Base-by-base conservation (phyloP, 2,113 vertebrate species). In the Takifugu flavidus region DNA sequence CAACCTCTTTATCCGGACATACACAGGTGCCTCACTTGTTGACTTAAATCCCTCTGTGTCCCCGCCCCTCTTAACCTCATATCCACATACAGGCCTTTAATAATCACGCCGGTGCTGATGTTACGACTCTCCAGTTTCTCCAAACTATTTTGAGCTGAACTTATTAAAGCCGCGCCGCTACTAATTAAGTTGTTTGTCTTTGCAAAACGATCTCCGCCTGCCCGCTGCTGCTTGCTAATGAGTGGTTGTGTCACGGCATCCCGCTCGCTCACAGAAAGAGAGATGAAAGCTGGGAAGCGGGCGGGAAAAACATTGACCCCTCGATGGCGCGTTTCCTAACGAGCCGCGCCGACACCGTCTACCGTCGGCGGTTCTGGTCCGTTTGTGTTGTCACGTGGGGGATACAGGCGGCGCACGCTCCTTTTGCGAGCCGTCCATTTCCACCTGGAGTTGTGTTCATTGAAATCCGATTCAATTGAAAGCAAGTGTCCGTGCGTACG, bases 181-280 rank as follows among this genome's bases (percentile, higher is more conserved):
- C 62, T 87, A 87, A 91, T 89, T 79, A 87, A 80, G 72, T 81
- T 88, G 84, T 91, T 90, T 90, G 85, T 89, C 80, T 89, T 86
- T 59, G 73, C 82, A 87, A 88, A 84, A 66, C 29, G 61, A 68
- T 83, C 79, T 77, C 71, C 46, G 65, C 77, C 85, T 83, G 64
- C 82, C 78, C 71, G 73, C 82, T 75, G 75, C 75, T 65, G 70
- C 68, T 67, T 50, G 55, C 78, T 86, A 89, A 88, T 88, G 82
- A 87, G 72, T 62, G 56, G 67, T 66, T 79, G 80, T 69, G 72
- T 80, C 76, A 68, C 50, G 42, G 62, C 68, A 51, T 67, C 57
- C 68, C 47, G 72, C 76, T 72, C 65, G 25, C 61, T 62, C 71
- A 81, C 61, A 77, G 80, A 82, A 65, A 66, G 51, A 39, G 61